phyloP scores from a whole-genome alignment of 2,888 invertebrate species.

The Drosophila tripunctata region DNA sequence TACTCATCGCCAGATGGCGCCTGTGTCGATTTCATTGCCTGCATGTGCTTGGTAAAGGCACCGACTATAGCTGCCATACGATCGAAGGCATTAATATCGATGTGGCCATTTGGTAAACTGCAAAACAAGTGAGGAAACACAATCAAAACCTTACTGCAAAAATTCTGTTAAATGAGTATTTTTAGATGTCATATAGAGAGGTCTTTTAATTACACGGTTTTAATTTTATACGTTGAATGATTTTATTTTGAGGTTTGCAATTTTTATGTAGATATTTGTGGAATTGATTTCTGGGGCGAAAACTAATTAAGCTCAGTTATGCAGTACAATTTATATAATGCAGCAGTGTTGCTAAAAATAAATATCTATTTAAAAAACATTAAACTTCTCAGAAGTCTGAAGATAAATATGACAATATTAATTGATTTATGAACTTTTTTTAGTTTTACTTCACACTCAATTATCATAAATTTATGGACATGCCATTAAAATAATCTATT shows the following conservation, averaged over 20 bases:
- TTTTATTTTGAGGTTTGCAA: too few relatives aligned
- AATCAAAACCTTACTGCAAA: not conserved
- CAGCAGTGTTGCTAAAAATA: too few relatives aligned
- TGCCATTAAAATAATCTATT: not conserved
- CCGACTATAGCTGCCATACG: slow-evolving; percentile 83
- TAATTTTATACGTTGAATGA: too few relatives aligned
- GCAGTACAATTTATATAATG: too few relatives aligned
- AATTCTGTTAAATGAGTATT: not conserved
- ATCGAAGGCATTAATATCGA: slow-evolving; percentile 88
- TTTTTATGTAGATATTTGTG: too few relatives aligned
- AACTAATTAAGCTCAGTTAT: not conserved
- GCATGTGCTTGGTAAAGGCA: slow-evolving; percentile 84
- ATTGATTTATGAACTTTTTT: not conserved
- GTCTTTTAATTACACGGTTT: too few relatives aligned
- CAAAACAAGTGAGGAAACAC: not conserved
- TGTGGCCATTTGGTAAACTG: slow-evolving; percentile 92
- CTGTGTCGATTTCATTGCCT: slow-evolving; percentile 73
- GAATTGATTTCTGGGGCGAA: too few relatives aligned
- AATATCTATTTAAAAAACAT: too few relatives aligned
- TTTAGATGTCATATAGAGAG: too few relatives aligned
- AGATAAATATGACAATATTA: not conserved
- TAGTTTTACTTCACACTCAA: slow-evolving; percentile 5
- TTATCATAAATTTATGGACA: not conserved
- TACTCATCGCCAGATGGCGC: slow-evolving; percentile 78
- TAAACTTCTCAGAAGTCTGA: too few relatives aligned